Evolutionary conservation across 2,888 invertebrate genomes (phyloP).

Genomic region (Pardosa pseudoannulata): DNA sequence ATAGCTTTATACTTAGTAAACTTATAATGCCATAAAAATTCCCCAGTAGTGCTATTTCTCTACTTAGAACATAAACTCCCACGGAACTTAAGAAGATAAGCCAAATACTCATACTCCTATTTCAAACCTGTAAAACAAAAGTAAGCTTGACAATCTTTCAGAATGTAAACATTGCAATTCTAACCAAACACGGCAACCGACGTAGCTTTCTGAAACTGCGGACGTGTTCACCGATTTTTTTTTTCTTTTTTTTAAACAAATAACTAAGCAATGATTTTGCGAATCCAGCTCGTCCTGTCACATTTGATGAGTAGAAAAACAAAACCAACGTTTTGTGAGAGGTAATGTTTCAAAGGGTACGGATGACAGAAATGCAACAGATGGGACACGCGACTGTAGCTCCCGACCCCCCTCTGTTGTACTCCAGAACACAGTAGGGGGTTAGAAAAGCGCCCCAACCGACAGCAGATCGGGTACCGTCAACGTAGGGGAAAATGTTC

Average conservation of each 20-base stretch:
- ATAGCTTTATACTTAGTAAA: too few relatives aligned
- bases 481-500: neutral
- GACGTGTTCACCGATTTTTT: too few relatives aligned
- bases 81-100: too few relatives aligned
- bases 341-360: conserved; percentile 19
- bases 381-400: conserved; percentile 67
- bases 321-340: conserved; percentile 32
- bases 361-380: conserved; percentile 54
- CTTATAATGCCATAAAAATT: too few relatives aligned
- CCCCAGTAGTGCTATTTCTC: too few relatives aligned
- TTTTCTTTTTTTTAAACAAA: neutral
- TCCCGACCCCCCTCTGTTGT: conserved; percentile 29
- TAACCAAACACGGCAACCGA: too few relatives aligned
- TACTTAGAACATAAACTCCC: too few relatives aligned
- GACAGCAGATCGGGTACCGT: neutral
- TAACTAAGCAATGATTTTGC: neutral
- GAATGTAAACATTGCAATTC: too few relatives aligned
- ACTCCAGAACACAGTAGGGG: conserved; percentile 44
- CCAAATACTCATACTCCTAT: too few relatives aligned
- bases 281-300: neutral
- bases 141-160: too few relatives aligned
- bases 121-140: too few relatives aligned
- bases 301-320: conserved; percentile 60
- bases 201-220: too few relatives aligned
- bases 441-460: conserved; percentile 47